Evolutionary conservation across 2,888 invertebrate genomes (phyloP), one percentile per base, ranked within the genome.

Genomic region (Sacculina carcini): DNA sequence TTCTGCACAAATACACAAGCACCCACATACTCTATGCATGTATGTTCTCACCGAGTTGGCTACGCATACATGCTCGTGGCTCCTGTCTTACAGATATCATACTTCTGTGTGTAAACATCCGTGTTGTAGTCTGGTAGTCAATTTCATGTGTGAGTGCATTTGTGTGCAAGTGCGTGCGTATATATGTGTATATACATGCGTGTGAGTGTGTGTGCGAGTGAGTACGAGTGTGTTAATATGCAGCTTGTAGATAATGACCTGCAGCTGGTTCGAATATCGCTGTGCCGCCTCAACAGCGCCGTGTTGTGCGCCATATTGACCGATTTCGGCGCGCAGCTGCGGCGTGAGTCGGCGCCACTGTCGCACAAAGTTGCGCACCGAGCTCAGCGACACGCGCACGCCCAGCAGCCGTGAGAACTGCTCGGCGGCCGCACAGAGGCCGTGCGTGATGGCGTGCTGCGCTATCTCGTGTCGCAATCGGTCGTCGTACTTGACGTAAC

Each of bases 331-430:
- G 48, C 59, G 59, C 23, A 58, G 52, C 34, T 60, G 56, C 26
- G 57, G 55, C 5, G 59, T 58, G 51, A 55, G 60, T 34, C 50
- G 52, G 29, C 56, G 55, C 51, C 57, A 58, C 1, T 55, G 52
- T 50, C 59, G 60, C 48, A 61, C 57, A 48, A 61, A 60, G 54
- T 61, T 61, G 26, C 62, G 55, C 7, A 62, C 55, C 24, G 60
- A 60, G 48, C 60, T 60, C 44, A 59, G 58, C 54, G 59, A 60
- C 2, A 62, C 58, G n/a, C 55, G 52, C 26, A 53, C 55, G 31
- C 60, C 61, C 3, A 62, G 54, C n/a, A 53, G 54, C 14, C 57
- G 49, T 1, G 61, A 58, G 56, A 59, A 62, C 52, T 58, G 52
- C 14, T 55, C 48, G 9, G 58, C 56, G 21, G 61, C 58, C 44